Conservation (phyloP, 1,140 invertebrate species). For the Drosophila baimaii region DNA sequence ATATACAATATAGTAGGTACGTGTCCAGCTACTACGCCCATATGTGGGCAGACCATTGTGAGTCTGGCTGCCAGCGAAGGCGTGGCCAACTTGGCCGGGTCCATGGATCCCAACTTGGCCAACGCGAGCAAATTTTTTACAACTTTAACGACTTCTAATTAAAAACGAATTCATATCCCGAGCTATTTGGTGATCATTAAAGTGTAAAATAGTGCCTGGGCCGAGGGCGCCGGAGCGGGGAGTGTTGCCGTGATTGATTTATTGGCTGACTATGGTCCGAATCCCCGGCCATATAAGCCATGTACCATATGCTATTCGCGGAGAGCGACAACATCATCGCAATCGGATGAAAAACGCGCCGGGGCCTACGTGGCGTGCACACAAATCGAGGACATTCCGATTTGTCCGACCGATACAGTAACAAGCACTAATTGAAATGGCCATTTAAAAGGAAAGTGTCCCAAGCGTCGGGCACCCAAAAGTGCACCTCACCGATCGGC, state of each 20-base stretch:
- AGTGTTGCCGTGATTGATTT: conserved; percentile 77
- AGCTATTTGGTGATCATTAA: conserved; percentile 80
- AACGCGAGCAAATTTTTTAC: conserved; percentile 77
- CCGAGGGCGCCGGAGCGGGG: conserved; percentile 25
- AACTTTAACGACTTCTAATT: conserved; percentile 81
- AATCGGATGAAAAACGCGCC: conserved; percentile 55
- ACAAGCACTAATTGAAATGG: conserved; percentile 80
- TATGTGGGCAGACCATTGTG: conserved; percentile 15
- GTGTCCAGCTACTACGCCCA: conserved; percentile 20
- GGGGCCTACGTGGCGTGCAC: conserved; percentile 65
- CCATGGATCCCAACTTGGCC: conserved; percentile 40
- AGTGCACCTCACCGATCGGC: conserved; percentile 14
- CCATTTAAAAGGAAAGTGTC: conserved; percentile 77
- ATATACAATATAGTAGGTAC: no score
- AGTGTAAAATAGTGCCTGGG: conserved; percentile 68
- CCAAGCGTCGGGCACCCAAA: conserved; percentile 65
- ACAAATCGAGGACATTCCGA: conserved; percentile 71
- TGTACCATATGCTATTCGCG: conserved; percentile 22
- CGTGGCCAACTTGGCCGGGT: conserved; percentile 22
- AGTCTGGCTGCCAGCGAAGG: conserved; percentile 18
- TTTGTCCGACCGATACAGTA: conserved; percentile 58
- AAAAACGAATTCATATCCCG: conserved; percentile 76
- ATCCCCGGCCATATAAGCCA: conserved; percentile 46
- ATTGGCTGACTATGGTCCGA: conserved; percentile 58
- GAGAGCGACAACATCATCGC: conserved; percentile 45